Evolutionary conservation across 1,140 invertebrate genomes (phyloP).

Genomic region (Eupristina koningsbergeri): DNA sequence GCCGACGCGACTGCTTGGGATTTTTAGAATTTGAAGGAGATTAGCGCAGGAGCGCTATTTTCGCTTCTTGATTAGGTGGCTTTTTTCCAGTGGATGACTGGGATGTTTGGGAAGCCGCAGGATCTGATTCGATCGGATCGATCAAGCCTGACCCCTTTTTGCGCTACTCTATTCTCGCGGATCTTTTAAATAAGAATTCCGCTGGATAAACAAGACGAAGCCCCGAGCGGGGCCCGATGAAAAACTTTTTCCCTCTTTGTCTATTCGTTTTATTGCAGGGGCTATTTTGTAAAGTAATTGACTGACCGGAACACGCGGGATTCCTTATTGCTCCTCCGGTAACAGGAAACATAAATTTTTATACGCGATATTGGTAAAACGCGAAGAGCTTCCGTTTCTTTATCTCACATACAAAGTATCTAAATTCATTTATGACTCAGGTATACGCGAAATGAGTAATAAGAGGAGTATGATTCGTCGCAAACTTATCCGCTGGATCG

Average conservation of each 20-base stretch:
- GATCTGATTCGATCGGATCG: not conserved
- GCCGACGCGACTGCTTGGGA: not conserved
- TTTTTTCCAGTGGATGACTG: not conserved
- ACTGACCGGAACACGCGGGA: not conserved
- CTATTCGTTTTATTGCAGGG: not conserved
- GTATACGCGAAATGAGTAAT: not conserved
- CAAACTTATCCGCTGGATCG: not conserved
- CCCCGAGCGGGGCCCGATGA: not conserved
- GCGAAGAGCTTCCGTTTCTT: conserved; percentile 19
- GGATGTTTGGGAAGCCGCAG: too few relatives aligned
- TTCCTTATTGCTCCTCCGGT: conserved; percentile 6
- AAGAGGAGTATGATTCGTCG: not conserved
- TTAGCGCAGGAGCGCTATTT: not conserved
- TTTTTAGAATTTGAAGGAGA: conserved; percentile 20
- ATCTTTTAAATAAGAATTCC: not conserved
- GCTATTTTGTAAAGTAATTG: conserved; percentile 9
- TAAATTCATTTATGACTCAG: conserved; percentile 19
- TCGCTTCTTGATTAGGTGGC: not conserved
- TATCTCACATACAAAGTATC: conserved; percentile 9
- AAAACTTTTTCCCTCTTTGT: not conserved
- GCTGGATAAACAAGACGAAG: conserved; percentile 4
- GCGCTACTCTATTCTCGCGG: not conserved
- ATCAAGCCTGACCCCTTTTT: not conserved
- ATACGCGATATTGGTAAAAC: conserved; percentile 15
- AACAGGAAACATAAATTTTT: conserved; percentile 26